Base-by-base conservation (phyloP, 2,797 vertebrate species). In the Loris lydekkerianus region DNA sequence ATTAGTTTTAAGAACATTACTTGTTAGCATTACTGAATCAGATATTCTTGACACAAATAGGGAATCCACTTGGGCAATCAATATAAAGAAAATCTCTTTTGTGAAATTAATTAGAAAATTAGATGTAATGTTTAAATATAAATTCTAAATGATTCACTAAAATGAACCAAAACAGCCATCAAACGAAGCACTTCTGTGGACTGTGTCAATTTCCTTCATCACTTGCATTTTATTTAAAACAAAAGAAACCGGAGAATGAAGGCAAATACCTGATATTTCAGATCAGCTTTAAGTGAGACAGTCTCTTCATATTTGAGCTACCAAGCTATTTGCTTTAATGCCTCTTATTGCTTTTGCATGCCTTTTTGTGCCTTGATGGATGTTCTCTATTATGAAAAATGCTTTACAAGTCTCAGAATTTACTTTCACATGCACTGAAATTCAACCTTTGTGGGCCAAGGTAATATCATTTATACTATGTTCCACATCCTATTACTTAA, bases 301-400 rank as follows among this genome's bases (percentile, higher is more conserved):
- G 69, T 94, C 58, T 91, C 86, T 92, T 94, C 91, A 85, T 80
- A 94, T 63, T 49, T n/a, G 85, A 96, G 63, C 88, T 85, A 94
- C 83, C 61, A 85, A 84, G 81, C 95, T 95, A 96, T 75, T 88
- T 97, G 93, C 77, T 87, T 95, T 93, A 96, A 89, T 81, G 84
- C 3, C 75, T 61, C 91, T 96, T 84, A 75, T 75, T 94, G 89
- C 65, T 94, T 85, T 83, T 94, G 61, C 77, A 96, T 49, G 77
- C 27, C 56, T 95, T 93, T 95, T 95, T 96, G 77, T n/a, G 93
- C 83, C 86, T 95, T 96, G 94, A 97, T 89, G 89, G 89, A 97
- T 97, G 93, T 77, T 88, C 83, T 93, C 69, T 88, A 93, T 96
- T 97, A 96, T 94, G 83, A 97, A 96, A 94, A 94, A 96, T 92